A percentile compares a stretch with the other conserved stretches of the same genome.
Evolutionary conservation across 2,797 vertebrate species (phyloP).

Genomic region (Mormyrus proboscirostris): DNA sequence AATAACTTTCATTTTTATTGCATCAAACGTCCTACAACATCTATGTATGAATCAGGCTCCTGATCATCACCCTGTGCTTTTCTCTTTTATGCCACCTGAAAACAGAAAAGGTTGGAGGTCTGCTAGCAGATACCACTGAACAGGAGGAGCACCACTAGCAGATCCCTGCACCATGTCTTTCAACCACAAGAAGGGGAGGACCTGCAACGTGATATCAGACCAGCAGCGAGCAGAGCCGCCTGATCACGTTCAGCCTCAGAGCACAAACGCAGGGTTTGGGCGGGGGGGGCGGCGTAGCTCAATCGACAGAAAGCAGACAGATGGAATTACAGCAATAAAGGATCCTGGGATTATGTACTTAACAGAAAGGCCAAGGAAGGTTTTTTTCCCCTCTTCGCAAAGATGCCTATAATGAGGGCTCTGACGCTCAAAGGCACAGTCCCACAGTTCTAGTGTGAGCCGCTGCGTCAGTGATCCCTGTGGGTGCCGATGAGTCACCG

Average conservation of each 20-base stretch:
- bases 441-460: conserved; percentile 37
- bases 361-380: neutral
- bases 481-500: conserved; percentile 43
- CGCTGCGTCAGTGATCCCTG: conserved; percentile 34
- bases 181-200: neutral
- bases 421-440: conserved; percentile 18
- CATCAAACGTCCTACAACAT: neutral
- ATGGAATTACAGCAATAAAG: conserved; percentile 28
- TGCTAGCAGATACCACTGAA: neutral
- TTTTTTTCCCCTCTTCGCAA: neutral
- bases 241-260: conserved; percentile 11
- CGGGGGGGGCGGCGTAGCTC: neutral
- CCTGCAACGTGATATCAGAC: conserved; percentile 23
- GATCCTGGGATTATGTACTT: conserved; percentile 4
- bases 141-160: neutral
- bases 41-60: neutral
- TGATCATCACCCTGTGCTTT: neutral
- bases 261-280: neutral
- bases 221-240: conserved; percentile 22
- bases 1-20: neutral
- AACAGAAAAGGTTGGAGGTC: neutral
- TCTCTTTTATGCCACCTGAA: neutral
- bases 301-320: neutral
- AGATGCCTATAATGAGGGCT: conserved; percentile 24
- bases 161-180: conserved; percentile 24